Conservation (phyloP, 2,888 invertebrate genomes). For the Rugalucina vietnamica region DNA sequence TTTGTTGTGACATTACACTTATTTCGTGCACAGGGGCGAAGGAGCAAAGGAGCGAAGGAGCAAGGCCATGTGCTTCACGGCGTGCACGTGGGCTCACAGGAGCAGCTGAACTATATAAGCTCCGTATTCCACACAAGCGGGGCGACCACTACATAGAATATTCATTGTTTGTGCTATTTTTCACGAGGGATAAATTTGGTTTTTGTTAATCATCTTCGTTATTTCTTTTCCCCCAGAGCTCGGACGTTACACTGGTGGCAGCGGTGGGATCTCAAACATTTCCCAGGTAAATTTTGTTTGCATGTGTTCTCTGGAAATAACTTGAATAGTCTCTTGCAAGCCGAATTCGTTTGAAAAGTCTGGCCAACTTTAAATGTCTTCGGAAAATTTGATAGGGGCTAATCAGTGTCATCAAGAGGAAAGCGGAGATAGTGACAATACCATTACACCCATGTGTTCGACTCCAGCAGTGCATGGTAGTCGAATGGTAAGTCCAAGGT, state of each 20-base stretch:
- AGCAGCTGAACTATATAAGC: no score
- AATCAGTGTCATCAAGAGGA: background rate
- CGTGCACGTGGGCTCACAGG: no score
- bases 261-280: background rate
- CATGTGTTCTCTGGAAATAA: background rate
- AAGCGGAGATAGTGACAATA: background rate
- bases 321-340: background rate
- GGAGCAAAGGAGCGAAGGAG: no score
- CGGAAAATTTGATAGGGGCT: background rate
- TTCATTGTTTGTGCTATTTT: no score
- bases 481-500: background rate
- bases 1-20: no score
- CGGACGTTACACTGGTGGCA: constrained; percentile 1
- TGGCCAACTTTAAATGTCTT: constrained; percentile 4
- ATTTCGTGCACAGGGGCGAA: no score
- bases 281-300: background rate
- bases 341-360: background rate
- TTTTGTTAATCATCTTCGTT: no score
- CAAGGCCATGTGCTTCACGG: no score
- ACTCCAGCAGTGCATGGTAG: background rate
- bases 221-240: background rate
- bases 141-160: no score
- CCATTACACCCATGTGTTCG: background rate
- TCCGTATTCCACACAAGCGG: no score
- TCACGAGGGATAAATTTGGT: no score